Evolutionary conservation across 2,888 invertebrate species (phyloP).

Genomic region (Schrankia costaestrigalis): DNA sequence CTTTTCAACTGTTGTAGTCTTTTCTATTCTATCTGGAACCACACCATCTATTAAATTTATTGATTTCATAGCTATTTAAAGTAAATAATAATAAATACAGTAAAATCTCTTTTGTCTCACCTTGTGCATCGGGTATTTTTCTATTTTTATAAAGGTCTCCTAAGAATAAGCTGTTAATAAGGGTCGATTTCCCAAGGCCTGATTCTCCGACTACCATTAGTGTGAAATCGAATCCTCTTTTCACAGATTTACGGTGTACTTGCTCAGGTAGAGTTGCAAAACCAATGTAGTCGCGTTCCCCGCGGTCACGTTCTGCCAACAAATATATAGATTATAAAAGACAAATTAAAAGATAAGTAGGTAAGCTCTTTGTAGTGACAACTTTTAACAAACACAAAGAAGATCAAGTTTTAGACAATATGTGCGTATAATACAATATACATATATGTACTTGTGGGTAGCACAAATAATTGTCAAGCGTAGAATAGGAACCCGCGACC

Average conservation of each 20-base stretch:
- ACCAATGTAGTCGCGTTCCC: constrained; percentile 92
- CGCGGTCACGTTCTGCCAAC: constrained; percentile 72
- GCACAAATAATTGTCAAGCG: no score
- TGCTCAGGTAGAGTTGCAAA: constrained; percentile 98
- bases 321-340: constrained; percentile 10
- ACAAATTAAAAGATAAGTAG: no score
- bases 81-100: background rate
- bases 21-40: constrained; percentile 82
- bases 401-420: no score
- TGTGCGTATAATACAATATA: no score
- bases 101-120: constrained; percentile 51
- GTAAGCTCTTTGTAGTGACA: no score
- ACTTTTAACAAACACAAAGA: no score
- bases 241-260: constrained; percentile 97
- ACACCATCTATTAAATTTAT: no score
- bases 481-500: no score
- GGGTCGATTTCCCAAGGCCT: constrained; percentile 96
- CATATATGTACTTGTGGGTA: no score
- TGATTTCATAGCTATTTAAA: background rate
- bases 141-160: constrained; percentile 95
- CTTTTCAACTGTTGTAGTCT: constrained; percentile 86
- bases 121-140: constrained; percentile 85
- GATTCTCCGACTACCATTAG: constrained; percentile 98
- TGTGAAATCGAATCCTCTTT: constrained; percentile 97
- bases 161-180: constrained; percentile 96